Base-by-base conservation (phyloP, 2,113 vertebrate species). In the Antennarius striatus region DNA sequence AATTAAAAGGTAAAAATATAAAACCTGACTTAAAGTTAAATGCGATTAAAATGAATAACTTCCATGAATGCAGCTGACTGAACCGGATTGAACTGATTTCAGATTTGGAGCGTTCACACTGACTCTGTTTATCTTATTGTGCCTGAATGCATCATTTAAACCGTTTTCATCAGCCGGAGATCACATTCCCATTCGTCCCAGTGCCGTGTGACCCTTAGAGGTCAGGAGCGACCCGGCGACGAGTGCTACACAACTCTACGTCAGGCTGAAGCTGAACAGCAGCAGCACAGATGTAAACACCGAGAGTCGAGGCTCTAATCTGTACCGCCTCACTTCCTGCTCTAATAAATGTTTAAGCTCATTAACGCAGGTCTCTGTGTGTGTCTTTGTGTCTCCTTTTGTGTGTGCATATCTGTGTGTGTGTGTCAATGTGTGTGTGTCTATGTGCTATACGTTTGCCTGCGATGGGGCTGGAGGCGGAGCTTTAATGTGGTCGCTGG, bases 291-390 rank as follows among this genome's bases (percentile, higher is more conserved):
- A 75, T 48, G 71, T 87, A 80, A 80, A 80, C 76, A 83, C 75
- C 75, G 60, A 63, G 61, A 70, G 73, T 12, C 53, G 56, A 78
- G 11, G 46, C 50, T 78, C 67, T 71, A 71, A 80, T 76, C 79
- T 75, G 56, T 61, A 76, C 59, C 64, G 73, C 69, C 65, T 64
- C 56, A 64, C 71, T 84, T 82, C 81, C 79, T 68, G 7, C 7
- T 65, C 46, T 43, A 16, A 66, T 82, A 82, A 82, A 81, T 81
- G 75, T 81, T 86, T 78, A 71, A 64, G 48, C 51, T 69, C 40
- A 77, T 77, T 73, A 68, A 30, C 51, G 40, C 36, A 57, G 29
- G 32, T 67, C 54, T 43, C 46, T 17, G 63, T 46, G 29, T 6
- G 29, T 42, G 62, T 52, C 67, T 32, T 29, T 53, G 22, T 73